Evolutionary conservation across 2,797 vertebrate species (phyloP).

Genomic region (Hylomyscus alleni): DNA sequence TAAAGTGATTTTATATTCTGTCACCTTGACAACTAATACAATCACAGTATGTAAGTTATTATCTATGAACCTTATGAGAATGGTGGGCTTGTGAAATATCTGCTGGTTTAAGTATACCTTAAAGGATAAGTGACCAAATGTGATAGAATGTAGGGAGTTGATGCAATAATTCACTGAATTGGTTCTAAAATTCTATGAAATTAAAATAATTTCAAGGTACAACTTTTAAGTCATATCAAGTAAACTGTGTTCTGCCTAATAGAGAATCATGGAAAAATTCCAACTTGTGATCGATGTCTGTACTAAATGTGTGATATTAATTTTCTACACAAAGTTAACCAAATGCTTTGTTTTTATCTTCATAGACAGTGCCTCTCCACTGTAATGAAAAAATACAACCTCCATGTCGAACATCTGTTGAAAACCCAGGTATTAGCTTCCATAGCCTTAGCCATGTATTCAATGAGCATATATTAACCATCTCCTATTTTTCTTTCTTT

Average conservation of each 20-base stretch:
- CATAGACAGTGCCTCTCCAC: conserved; percentile 85
- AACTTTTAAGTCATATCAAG: background rate
- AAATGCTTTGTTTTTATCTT: conserved; percentile 43
- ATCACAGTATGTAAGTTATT: background rate
- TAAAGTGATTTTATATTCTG: background rate
- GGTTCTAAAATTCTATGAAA: background rate
- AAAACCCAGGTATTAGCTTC: conserved; percentile 85
- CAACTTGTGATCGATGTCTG: background rate
- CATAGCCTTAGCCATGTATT: background rate
- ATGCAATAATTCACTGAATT: background rate
- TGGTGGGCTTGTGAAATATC: no score
- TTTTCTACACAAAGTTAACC: conserved; percentile 35
- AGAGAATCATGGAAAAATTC: background rate
- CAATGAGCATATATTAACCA: background rate
- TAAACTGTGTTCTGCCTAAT: background rate
- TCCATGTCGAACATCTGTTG: conserved; percentile 79
- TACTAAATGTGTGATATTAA: background rate
- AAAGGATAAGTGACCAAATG: background rate
- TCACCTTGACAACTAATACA: no score
- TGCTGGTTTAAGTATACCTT: background rate
- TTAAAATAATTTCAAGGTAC: background rate
- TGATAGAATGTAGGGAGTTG: background rate
- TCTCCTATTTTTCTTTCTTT: conserved; percentile 9
- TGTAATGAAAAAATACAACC: conserved; percentile 80
- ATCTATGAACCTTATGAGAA: background rate